Percentiles rank a stretch among this genome's conserved stretches.
Conservation (phyloP, 2,113 vertebrate genomes). For the Coptodon rendalli region DNA sequence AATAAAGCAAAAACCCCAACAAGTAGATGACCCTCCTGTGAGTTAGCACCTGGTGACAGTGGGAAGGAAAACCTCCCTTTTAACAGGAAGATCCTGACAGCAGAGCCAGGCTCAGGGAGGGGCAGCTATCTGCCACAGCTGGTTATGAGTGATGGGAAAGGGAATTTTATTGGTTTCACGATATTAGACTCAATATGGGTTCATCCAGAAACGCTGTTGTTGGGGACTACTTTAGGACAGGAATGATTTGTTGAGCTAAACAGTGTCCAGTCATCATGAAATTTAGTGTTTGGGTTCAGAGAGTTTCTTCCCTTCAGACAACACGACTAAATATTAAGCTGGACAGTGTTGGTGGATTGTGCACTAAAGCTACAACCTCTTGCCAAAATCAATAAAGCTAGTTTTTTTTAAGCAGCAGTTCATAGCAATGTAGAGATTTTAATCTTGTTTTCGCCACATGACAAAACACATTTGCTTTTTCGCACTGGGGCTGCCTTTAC, state of each 20-base stretch:
- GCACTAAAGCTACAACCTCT: neutral
- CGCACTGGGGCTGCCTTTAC: neutral
- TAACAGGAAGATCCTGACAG: neutral
- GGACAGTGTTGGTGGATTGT: neutral
- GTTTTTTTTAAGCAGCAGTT: neutral
- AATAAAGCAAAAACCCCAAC: neutral
- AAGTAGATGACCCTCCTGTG: neutral
- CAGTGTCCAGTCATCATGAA: neutral
- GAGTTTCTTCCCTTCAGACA: constrained; percentile 5
- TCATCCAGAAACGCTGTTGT: neutral
- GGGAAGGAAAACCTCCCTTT: neutral
- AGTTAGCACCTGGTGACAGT: neutral
- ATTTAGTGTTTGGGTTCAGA: neutral
- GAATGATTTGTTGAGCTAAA: neutral
- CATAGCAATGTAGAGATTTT: neutral
- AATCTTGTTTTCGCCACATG: neutral
- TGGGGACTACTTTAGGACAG: neutral
- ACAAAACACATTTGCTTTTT: constrained; percentile 2
- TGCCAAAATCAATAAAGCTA: constrained; percentile 13
- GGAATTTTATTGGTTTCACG: neutral
- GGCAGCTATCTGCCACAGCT: neutral
- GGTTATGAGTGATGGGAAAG: neutral
- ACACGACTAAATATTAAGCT: neutral
- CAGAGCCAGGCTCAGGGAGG: neutral
- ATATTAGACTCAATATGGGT: neutral